Base-by-base conservation (phyloP, 2,113 vertebrate species). In the Petaurus breviceps region DNA sequence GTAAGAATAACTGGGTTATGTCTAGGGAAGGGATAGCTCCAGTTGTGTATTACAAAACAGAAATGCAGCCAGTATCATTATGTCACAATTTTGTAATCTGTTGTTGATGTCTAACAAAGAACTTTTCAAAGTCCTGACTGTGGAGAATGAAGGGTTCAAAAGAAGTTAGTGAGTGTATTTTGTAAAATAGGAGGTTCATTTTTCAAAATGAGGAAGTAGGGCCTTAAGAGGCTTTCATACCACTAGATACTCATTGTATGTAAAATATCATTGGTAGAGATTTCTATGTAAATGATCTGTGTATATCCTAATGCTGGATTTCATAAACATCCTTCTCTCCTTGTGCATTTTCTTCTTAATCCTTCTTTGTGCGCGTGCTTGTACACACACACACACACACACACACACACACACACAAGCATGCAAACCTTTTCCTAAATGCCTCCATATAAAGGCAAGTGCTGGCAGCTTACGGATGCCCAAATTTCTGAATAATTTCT, bases 141-240 rank as follows among this genome's bases (percentile, higher is more conserved):
- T 55, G 96, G 94, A 93, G 95, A 50, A 93, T 97, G 91, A 97
- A 97, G 90, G 93, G 96, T 92, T 98, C 91, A 96, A 96, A 97
- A 96, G 90, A 94, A 97, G 95, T 84, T 84, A 84, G 68, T 94
- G 47, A 90, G 46, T 51, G 91, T 96, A 97, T 84, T 97, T 93
- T 52, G 3, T 95, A 98, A 98, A 98, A 97, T 93, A 92, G 9
- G 47, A 98, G 97, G 97, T 96, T 98, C 52, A 19, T 47, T 97
- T 98, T 98, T 97, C 98, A 98, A 52, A 97, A 91, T 31, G 95
- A 98, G 49, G 91, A 98, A 98, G 96, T 93, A 98, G 95, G 94
- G 90, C 92, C 93, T 98, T 98, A 98, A 97, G 98, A 97, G 94
- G 61, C 97, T 97, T 98, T 98, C 98, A 97, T 98, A 94, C 51